Percentiles rank a stretch among this genome's conserved stretches.
Evolutionary conservation across 2,797 vertebrate species (phyloP).

Genomic region (Lutjanus campechanus): DNA sequence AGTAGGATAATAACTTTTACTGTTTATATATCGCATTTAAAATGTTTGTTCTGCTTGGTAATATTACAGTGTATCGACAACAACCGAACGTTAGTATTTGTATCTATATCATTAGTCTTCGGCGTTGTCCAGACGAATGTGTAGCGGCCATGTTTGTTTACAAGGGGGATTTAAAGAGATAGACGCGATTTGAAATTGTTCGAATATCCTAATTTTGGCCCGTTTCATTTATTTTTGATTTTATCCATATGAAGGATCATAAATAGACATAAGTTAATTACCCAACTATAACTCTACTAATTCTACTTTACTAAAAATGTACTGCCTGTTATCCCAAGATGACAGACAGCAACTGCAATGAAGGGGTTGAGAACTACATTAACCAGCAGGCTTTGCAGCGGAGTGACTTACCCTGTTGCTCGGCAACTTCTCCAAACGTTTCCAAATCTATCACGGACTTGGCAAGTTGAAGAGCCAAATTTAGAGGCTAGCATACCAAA

Average conservation of each 20-base stretch:
- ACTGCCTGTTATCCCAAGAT: too few species aligned
- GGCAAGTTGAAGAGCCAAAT: neutral
- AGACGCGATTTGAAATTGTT: neutral
- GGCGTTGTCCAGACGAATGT: rapidly evolving
- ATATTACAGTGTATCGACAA: neutral
- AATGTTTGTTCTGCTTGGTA: rapidly evolving
- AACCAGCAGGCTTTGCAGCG: conserved; percentile 39
- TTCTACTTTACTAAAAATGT: neutral
- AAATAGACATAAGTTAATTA: neutral
- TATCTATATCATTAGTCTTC: neutral
- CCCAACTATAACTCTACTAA: neutral
- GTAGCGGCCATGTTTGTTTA: conserved; percentile 47
- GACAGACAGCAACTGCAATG: neutral
- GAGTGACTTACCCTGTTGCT: conserved; percentile 29
- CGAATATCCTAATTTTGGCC: too few species aligned
- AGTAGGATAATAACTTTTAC: neutral
- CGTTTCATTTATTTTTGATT: neutral
- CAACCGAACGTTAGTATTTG: neutral
- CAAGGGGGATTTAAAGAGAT: conserved; percentile 26
- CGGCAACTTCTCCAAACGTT: conserved; percentile 54
- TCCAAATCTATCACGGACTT: neutral
- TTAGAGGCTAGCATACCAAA: too few species aligned
- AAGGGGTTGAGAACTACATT: conserved; percentile 20
- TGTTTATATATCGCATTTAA: neutral
- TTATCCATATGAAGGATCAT: neutral